Percentiles rank a stretch among this genome's conserved stretches.
Conservation (phyloP, 2,888 invertebrate species). For the Drosophila mulleri region DNA sequence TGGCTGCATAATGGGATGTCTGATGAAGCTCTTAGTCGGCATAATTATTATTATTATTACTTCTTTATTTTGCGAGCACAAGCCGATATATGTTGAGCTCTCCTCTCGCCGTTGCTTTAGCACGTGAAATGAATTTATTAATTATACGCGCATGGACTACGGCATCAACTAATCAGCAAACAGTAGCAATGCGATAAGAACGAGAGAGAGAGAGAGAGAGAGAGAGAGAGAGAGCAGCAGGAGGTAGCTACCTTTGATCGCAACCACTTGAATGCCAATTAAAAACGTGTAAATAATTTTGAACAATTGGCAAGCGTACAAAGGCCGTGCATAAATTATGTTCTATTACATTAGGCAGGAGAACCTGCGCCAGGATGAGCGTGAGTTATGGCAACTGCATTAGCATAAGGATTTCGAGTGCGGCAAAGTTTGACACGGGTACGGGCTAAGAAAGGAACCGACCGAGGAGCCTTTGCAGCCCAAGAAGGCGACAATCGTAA, state of each 20-base stretch:
- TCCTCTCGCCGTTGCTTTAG: slow-evolving; percentile 23
- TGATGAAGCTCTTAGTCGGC: slow-evolving; percentile 81
- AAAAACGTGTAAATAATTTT: slow-evolving; percentile 78
- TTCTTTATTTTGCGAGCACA: slow-evolving; percentile 19
- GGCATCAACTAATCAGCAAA: slow-evolving; percentile 38
- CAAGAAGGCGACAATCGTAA: slow-evolving; percentile 59
- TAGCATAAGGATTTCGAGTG: slow-evolving; percentile 70
- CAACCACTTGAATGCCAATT: slow-evolving; percentile 78
- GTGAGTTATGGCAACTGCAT: slow-evolving; percentile 68
- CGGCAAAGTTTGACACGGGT: slow-evolving; percentile 58
- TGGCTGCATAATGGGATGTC: slow-evolving; percentile 78
- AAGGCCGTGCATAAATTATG: slow-evolving; percentile 62
- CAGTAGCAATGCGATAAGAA: slow-evolving; percentile 29
- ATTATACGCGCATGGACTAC: slow-evolving; percentile 30
- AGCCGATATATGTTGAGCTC: slow-evolving; percentile 48
- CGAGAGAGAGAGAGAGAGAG: not conserved
- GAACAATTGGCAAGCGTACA: slow-evolving; percentile 69
- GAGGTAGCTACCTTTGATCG: slow-evolving; percentile 62
- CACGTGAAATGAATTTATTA: slow-evolving; percentile 56
- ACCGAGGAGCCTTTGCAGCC: slow-evolving; percentile 3
- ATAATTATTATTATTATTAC: slow-evolving; percentile 75
- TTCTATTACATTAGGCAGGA: slow-evolving; percentile 39
- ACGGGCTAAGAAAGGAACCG: slow-evolving; percentile 16
- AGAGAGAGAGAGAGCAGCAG: slow-evolving; percentile 43
- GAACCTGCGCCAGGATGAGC: slow-evolving; percentile 50